Conservation (phyloP, 1,140 invertebrate species). For the Episyrphus balteatus region DNA sequence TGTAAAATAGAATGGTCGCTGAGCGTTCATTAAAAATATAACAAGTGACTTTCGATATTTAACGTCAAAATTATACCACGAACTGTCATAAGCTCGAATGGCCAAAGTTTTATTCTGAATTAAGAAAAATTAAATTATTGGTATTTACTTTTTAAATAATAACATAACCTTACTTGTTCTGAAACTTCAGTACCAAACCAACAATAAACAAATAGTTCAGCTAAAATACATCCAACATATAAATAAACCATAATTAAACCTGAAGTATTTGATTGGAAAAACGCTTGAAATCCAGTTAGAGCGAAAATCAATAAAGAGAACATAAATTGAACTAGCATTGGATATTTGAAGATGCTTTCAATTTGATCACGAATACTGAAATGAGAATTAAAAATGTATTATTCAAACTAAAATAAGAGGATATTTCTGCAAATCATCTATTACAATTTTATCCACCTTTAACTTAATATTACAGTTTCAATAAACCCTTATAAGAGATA, state of each 20-base stretch:
- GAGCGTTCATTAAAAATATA: slow-evolving; percentile 22
- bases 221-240: slow-evolving; percentile 20
- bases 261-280: slow-evolving; percentile 14
- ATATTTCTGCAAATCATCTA: no score
- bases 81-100: slow-evolving; percentile 15
- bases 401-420: no score
- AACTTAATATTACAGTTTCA: no score
- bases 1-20: slow-evolving; percentile 23
- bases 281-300: slow-evolving; percentile 25
- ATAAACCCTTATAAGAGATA: no score
- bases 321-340: slow-evolving; percentile 22
- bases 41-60: slow-evolving; percentile 13
- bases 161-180: slow-evolving; percentile 16
- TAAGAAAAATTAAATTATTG: slow-evolving; percentile 1
- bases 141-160: background rate
- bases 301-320: slow-evolving; percentile 21
- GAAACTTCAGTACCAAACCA: slow-evolving; percentile 27
- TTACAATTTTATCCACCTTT: no score
- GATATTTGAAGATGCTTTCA: slow-evolving; percentile 17
- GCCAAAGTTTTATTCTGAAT: slow-evolving; percentile 18
- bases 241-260: slow-evolving; percentile 20
- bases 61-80: slow-evolving; percentile 14
- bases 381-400: background rate
- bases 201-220: slow-evolving; percentile 24
- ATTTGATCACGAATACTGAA: slow-evolving; percentile 17